These are phyloP conservation scores for Takifugu bimaculatus DNA, from an alignment of 2,113 vertebrate species.

Conservation along the genomic window DNA sequence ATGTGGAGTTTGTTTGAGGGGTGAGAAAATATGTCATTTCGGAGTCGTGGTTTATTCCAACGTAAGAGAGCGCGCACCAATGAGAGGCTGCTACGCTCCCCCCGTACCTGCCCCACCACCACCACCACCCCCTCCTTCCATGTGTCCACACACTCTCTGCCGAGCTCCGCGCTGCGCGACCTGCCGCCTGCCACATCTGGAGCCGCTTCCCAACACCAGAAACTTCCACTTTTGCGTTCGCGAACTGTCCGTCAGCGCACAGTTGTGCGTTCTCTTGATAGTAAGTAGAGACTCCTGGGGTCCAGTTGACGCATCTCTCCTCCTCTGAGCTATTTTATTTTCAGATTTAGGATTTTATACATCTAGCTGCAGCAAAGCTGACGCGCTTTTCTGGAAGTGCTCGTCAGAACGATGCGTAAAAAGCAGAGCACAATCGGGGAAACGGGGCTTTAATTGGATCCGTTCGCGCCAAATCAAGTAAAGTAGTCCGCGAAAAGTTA, in stretches of 20 bases:
- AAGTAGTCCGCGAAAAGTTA: slow-evolving; percentile 11
- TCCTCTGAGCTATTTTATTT: slow-evolving; percentile 9
- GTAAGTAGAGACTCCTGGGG: slow-evolving; percentile 58
- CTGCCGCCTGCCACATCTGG: slow-evolving; percentile 64
- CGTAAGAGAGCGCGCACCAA: slow-evolving; percentile 66
- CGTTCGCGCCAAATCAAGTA: not conserved
- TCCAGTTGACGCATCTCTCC: slow-evolving; percentile 38
- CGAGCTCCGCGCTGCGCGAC: slow-evolving; percentile 41
- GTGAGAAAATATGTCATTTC: slow-evolving; percentile 72
- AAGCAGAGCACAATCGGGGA: not conserved
- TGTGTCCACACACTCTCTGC: slow-evolving; percentile 57
- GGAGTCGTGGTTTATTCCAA: slow-evolving; percentile 70
- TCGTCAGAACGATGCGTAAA: not conserved
- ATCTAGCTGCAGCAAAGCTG: slow-evolving; percentile 19
- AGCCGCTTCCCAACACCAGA: slow-evolving; percentile 50
- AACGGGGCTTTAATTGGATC: not conserved
- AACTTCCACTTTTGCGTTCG: slow-evolving; percentile 46
- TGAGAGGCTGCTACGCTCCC: slow-evolving; percentile 55
- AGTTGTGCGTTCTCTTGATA: slow-evolving; percentile 30
- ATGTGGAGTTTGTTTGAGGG: slow-evolving; percentile 74
- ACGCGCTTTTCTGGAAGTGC: slow-evolving; percentile 3
- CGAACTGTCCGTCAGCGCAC: slow-evolving; percentile 29
- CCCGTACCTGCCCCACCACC: slow-evolving; percentile 62
- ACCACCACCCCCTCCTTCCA: slow-evolving; percentile 48
- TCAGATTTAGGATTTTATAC: slow-evolving; percentile 45